Percentiles rank a stretch among this genome's conserved stretches.
phyloP scores from a whole-genome alignment of 1,140 invertebrate species.

The Heliconius himera region DNA sequence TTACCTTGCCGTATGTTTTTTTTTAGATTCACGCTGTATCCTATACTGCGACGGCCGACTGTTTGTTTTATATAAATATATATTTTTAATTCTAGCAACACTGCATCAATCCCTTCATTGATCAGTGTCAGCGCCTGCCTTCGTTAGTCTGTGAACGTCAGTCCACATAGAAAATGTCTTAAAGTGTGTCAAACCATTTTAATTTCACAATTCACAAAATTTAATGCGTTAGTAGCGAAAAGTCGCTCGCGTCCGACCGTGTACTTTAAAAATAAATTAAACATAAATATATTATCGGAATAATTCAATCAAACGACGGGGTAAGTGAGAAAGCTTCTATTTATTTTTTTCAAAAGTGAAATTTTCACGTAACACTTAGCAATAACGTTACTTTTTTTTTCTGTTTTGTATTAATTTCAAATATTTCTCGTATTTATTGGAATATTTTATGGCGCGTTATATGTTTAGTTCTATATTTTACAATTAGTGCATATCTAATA shows the following conservation, averaged over 20 bases:
- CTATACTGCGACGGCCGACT: too few species aligned
- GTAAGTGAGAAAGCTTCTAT: constrained; percentile 50
- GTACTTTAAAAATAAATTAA: constrained; percentile 12
- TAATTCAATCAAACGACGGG: constrained; percentile 41
- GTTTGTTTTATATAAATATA: background rate
- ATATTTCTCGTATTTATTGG: too few species aligned
- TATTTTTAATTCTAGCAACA: background rate
- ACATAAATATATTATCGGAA: constrained; percentile 20
- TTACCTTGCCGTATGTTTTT: too few species aligned
- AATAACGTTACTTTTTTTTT: constrained; percentile 8
- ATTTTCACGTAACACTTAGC: constrained; percentile 46
- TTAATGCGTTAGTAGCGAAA: constrained; percentile 48
- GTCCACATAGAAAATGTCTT: constrained; percentile 55
- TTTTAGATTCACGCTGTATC: too few species aligned
- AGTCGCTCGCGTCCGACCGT: constrained; percentile 33
- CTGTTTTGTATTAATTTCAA: background rate
- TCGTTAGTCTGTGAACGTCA: constrained; percentile 51
- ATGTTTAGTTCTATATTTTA: background rate
- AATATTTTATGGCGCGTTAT: constrained; percentile 8
- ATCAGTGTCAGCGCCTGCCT: background rate
- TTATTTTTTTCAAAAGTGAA: constrained; percentile 48
- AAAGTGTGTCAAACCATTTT: constrained; percentile 63
- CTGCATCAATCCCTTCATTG: background rate
- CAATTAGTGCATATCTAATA: background rate
- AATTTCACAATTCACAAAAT: constrained; percentile 56